Conservation (phyloP, 2,888 invertebrate species). For the Caenorhabditis zanzibari region DNA sequence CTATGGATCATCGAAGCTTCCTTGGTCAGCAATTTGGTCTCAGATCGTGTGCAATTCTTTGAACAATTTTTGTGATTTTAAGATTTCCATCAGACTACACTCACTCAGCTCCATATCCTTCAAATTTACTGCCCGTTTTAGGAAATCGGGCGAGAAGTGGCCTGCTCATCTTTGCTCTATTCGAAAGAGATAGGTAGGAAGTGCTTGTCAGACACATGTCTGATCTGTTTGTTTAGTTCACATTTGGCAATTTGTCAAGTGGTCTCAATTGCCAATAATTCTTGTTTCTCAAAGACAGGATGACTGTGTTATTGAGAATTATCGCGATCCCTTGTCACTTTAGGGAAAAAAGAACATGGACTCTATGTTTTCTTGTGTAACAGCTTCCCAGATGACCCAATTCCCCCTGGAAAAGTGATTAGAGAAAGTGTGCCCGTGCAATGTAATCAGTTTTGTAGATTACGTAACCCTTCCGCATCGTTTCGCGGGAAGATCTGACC, state of each 20-base stretch:
- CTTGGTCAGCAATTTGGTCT: not conserved
- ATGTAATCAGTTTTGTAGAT: constrained; percentile 59
- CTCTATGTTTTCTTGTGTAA: constrained; percentile 22
- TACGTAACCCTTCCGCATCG: constrained; percentile 39
- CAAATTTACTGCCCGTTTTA: constrained; percentile 21
- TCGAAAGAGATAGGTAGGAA: constrained; percentile 48
- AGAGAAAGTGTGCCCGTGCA: constrained; percentile 51
- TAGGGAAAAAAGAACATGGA: constrained; percentile 37
- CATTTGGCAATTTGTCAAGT: constrained; percentile 57
- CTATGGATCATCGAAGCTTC: not conserved
- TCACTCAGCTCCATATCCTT: not conserved
- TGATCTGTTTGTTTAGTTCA: constrained; percentile 59
- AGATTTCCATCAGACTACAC: constrained; percentile 34
- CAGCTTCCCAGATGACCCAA: constrained; percentile 44
- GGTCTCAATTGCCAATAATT: constrained; percentile 33
- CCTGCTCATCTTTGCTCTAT: constrained; percentile 56
- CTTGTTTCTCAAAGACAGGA: constrained; percentile 28
- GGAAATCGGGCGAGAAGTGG: constrained; percentile 53
- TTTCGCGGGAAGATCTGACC: constrained; percentile 16
- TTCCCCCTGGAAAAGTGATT: constrained; percentile 49
- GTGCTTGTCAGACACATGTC: constrained; percentile 57
- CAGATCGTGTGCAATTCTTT: no score
- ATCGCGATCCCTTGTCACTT: constrained; percentile 15
- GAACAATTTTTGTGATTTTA: no score
- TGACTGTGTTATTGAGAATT: not conserved